A percentile compares a stretch with the other conserved stretches of the same genome.
Conservation (phyloP, 2,113 vertebrate species). For the Leucopsar rothschildi region DNA sequence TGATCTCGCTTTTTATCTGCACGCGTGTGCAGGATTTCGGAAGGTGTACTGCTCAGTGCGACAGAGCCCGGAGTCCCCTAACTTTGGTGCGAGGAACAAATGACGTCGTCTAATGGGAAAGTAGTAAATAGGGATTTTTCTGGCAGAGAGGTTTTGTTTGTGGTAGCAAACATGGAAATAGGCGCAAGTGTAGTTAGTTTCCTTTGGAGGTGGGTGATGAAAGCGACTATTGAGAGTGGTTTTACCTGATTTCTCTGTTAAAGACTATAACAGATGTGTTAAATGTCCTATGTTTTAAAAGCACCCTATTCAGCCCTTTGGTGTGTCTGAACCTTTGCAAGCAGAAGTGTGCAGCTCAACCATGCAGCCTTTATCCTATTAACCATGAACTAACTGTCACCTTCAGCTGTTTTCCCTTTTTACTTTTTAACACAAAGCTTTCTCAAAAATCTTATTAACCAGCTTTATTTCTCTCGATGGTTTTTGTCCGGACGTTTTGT, state of each 20-base stretch:
- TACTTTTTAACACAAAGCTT: slow-evolving; percentile 85
- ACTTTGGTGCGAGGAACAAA: background rate
- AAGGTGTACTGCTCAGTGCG: accelerated
- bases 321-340: slow-evolving; percentile 76
- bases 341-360: slow-evolving; percentile 87
- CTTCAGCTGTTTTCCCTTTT: slow-evolving; percentile 93
- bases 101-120: background rate
- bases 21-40: accelerated
- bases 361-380: slow-evolving; percentile 92
- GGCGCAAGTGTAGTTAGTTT: background rate
- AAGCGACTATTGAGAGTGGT: background rate
- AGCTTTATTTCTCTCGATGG: slow-evolving; percentile 89
- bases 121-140: background rate
- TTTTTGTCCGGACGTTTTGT: slow-evolving; percentile 84
- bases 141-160: background rate
- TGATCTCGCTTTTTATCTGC: background rate
- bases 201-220: background rate
- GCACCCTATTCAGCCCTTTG: slow-evolving; percentile 78
- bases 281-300: slow-evolving; percentile 82
- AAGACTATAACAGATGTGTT: slow-evolving; percentile 93
- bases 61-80: background rate
- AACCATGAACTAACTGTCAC: slow-evolving; percentile 99
- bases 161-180: background rate
- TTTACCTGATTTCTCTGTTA: slow-evolving; percentile 57
- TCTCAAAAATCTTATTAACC: slow-evolving; percentile 89